Evolutionary conservation across 2,113 vertebrate species (phyloP).

Genomic region (Megaceryle torquata): DNA sequence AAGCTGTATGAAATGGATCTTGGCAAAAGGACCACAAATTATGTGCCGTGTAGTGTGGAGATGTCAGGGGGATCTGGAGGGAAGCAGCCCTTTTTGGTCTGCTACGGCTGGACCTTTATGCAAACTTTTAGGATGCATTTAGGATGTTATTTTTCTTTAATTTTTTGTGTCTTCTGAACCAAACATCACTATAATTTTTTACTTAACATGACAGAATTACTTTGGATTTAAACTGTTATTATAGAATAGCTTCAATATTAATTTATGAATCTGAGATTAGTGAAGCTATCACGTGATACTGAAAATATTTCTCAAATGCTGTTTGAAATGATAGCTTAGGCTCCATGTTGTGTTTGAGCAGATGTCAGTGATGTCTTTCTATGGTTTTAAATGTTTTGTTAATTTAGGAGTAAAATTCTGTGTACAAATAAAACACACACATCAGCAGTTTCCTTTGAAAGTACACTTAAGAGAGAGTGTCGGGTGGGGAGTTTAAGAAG

Average conservation of each 20-base stretch:
- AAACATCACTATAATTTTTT: neutral
- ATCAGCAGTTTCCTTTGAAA: conserved; percentile 13
- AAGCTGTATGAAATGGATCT: neutral
- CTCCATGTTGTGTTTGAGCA: neutral
- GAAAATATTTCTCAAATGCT: conserved; percentile 3
- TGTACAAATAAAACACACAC: neutral
- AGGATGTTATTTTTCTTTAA: neutral
- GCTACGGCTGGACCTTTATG: neutral
- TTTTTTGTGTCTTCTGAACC: neutral
- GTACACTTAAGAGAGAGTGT: neutral
- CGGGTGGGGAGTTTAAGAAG: neutral
- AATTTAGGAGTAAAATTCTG: neutral
- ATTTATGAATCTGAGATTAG: neutral
- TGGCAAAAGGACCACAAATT: neutral
- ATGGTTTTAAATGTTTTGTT: conserved; percentile 18
- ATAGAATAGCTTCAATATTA: neutral
- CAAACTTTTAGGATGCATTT: neutral
- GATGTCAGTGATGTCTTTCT: conserved; percentile 10
- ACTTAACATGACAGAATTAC: neutral
- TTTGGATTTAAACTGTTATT: neutral
- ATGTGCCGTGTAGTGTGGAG: neutral
- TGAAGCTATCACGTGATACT: neutral
- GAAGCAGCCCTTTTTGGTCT: neutral
- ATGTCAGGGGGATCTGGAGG: neutral
- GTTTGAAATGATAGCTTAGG: neutral